These are phyloP conservation scores for Peromyscus maniculatus DNA, from an alignment of 2,113 vertebrate species.

Conservation along the genomic window DNA sequence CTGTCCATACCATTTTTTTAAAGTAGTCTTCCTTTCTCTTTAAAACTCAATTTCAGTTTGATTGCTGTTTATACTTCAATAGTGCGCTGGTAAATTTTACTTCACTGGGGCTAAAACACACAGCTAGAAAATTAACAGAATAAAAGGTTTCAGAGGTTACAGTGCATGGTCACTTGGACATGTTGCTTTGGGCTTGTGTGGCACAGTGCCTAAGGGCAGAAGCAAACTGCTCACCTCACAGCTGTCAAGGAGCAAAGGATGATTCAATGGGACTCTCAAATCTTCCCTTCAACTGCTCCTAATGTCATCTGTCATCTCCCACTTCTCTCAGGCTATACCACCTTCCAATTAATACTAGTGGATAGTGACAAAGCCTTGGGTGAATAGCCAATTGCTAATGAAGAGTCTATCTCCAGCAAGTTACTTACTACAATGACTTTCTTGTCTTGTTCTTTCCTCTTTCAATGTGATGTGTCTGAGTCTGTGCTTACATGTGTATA, in stretches of 20 bases:
- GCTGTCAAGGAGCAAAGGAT: background rate
- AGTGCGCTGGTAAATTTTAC: background rate
- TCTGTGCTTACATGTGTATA: background rate
- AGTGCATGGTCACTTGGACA: background rate
- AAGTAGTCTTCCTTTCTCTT: background rate
- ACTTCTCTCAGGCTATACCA: background rate
- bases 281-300: background rate
- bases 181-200: background rate
- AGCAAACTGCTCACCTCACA: no score
- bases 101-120: background rate
- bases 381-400: background rate
- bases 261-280: no score
- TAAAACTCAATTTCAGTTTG: background rate
- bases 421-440: background rate
- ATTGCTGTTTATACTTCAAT: background rate
- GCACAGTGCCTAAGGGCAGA: no score
- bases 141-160: background rate
- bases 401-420: background rate
- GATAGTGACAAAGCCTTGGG: background rate
- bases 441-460: background rate
- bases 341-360: background rate
- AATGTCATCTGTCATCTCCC: fast-evolving
- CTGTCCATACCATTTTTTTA: background rate
- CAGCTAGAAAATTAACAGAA: background rate
- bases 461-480: background rate